A percentile compares a stretch with the other conserved stretches of the same genome.
These are phyloP conservation scores for Drosophila pseudotalamancana DNA, from an alignment of 2,888 invertebrate genomes.

Conservation along the genomic window DNA sequence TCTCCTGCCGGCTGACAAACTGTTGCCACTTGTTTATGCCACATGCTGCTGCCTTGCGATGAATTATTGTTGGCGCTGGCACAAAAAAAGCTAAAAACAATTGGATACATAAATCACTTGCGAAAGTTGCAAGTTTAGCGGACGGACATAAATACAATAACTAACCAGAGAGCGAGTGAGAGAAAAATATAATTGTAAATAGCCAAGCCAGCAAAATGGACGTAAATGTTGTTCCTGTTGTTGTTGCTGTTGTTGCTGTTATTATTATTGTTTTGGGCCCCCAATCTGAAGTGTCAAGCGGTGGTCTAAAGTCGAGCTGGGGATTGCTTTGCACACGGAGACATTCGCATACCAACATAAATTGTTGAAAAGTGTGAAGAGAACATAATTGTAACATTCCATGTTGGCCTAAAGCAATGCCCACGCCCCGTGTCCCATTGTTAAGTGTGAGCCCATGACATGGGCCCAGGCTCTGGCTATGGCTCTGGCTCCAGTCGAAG, in stretches of 20 bases:
- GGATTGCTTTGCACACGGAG: constrained; percentile 48
- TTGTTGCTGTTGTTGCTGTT: constrained; percentile 26
- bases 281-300: constrained; percentile 70
- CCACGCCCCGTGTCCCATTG: constrained; percentile 51
- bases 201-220: constrained; percentile 59
- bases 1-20: constrained; percentile 70
- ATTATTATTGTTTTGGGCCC: constrained; percentile 55
- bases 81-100: constrained; percentile 65
- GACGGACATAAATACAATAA: constrained; percentile 77
- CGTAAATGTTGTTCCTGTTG: constrained; percentile 12
- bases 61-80: constrained; percentile 73
- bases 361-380: constrained; percentile 79
- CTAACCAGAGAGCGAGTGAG: constrained; percentile 63
- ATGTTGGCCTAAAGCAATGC: constrained; percentile 80
- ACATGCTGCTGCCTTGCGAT: constrained; percentile 61
- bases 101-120: constrained; percentile 77
- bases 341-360: constrained; percentile 79
- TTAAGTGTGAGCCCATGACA: constrained; percentile 22
- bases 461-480: constrained; percentile 4
- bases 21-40: constrained; percentile 79
- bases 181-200: constrained; percentile 78
- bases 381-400: constrained; percentile 80
- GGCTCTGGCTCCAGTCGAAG: too few species aligned
- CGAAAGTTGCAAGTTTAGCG: constrained; percentile 77
- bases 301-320: constrained; percentile 42